Conservation (phyloP, 2,113 vertebrate genomes). For the Dipodomys stephensi region DNA sequence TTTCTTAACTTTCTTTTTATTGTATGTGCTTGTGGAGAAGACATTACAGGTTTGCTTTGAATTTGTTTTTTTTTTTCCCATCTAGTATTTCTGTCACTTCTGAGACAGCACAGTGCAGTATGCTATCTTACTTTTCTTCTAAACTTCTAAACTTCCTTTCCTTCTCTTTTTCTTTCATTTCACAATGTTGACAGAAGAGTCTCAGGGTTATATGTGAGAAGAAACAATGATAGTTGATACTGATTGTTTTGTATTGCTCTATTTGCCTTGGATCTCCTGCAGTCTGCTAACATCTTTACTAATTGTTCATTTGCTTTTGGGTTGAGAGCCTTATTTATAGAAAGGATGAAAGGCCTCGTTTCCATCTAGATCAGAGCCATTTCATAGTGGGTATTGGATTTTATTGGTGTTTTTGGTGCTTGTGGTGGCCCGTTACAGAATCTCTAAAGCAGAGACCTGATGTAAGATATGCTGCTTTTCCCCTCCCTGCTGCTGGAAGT, state of each 20-base stretch:
- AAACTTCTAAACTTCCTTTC: not conserved
- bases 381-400: not conserved
- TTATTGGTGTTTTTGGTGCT: not conserved
- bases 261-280: constrained; percentile 68
- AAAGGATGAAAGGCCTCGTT: not conserved
- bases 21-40: constrained; percentile 44
- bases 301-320: constrained; percentile 61
- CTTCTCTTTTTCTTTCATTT: constrained; percentile 30
- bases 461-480: not conserved
- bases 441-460: not conserved
- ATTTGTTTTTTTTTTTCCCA: not conserved
- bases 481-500: not conserved
- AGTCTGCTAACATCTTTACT: constrained; percentile 74
- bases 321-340: constrained; percentile 28
- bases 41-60: not conserved
- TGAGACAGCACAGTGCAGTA: not conserved
- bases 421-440: not conserved
- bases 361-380: not conserved
- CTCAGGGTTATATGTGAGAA: constrained; percentile 2
- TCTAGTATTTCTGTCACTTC: constrained; percentile 23
- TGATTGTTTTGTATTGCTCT: constrained; percentile 65
- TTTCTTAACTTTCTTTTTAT: too few relatives aligned
- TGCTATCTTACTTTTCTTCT: not conserved
- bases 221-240: constrained; percentile 46
- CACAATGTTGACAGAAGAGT: not conserved